Conservation (phyloP, 2,113 vertebrate genomes). For the Menura novaehollandiae region DNA sequence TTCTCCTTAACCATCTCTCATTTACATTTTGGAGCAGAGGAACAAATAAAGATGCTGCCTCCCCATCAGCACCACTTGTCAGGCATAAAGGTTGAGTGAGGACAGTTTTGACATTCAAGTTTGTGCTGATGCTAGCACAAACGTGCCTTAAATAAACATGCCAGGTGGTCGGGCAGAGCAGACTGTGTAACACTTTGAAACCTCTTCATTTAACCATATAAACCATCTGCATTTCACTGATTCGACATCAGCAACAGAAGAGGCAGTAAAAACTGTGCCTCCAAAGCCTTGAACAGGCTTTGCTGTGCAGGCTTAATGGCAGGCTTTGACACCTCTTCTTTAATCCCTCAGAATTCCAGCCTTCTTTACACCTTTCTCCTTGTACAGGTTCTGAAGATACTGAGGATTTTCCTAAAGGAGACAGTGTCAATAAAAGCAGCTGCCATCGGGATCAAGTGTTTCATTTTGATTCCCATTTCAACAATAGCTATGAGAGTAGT, state of each 20-base stretch:
- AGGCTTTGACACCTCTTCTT: not conserved
- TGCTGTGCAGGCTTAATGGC: not conserved
- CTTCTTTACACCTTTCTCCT: not conserved
- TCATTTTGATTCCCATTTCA: not conserved
- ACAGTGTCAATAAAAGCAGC: not conserved
- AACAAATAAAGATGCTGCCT: not conserved
- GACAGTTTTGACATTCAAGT: not conserved
- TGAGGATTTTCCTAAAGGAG: not conserved
- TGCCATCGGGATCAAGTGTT: not conserved
- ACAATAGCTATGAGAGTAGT: not conserved
- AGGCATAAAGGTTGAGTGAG: not conserved
- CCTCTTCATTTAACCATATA: not conserved
- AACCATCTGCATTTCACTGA: not conserved
- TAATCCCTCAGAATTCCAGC: not conserved
- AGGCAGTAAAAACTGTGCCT: not conserved
- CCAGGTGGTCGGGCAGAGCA: not conserved
- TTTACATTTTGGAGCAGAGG: rapidly evolving
- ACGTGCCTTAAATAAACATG: rapidly evolving
- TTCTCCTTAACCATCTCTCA: not conserved
- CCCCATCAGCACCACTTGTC: not conserved
- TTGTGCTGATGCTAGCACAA: not conserved
- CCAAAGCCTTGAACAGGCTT: not conserved
- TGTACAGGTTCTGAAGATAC: not conserved
- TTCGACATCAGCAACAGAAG: not conserved
- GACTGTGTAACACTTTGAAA: not conserved